These are phyloP conservation scores for Lophius americanus DNA, from an alignment of 2,797 vertebrate genomes.

Conservation along the genomic window DNA sequence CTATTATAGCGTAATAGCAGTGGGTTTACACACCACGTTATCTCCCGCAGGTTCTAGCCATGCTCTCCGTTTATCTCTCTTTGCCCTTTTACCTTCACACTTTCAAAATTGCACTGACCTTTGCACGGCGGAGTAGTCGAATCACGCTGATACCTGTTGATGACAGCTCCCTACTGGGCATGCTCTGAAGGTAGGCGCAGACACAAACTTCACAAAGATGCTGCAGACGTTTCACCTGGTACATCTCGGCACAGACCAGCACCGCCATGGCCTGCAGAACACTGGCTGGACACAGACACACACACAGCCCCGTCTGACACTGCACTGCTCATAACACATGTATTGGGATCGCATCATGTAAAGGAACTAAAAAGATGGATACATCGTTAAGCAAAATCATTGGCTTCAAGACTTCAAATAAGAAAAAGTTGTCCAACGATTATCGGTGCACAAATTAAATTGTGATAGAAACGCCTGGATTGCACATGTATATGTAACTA, in stretches of 20 bases:
- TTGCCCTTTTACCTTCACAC: neutral
- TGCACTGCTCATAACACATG: no score
- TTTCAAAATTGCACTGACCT: constrained; percentile 79
- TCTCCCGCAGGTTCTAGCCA: no score
- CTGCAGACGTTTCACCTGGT: constrained; percentile 96
- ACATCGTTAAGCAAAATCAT: no score
- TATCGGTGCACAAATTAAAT: no score
- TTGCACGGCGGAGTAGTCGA: constrained; percentile 90
- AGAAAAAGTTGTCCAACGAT: no score
- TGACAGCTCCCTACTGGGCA: constrained; percentile 94
- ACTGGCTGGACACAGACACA: constrained; percentile 84
- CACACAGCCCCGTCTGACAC: constrained; percentile 30
- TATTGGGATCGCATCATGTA: no score
- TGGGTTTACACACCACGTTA: no score
- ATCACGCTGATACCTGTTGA: constrained; percentile 93
- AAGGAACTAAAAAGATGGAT: no score
- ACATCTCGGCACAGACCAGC: constrained; percentile 97
- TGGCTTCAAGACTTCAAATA: no score
- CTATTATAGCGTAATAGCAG: no score
- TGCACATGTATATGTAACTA: no score
- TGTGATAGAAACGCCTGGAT: no score
- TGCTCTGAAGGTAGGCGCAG: constrained; percentile 94
- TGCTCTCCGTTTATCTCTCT: neutral
- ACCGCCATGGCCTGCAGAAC: constrained; percentile 97
- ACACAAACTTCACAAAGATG: constrained; percentile 96